Evolutionary conservation across 2,113 vertebrate genomes (phyloP).

Genomic region (Anthoscopus minutus): DNA sequence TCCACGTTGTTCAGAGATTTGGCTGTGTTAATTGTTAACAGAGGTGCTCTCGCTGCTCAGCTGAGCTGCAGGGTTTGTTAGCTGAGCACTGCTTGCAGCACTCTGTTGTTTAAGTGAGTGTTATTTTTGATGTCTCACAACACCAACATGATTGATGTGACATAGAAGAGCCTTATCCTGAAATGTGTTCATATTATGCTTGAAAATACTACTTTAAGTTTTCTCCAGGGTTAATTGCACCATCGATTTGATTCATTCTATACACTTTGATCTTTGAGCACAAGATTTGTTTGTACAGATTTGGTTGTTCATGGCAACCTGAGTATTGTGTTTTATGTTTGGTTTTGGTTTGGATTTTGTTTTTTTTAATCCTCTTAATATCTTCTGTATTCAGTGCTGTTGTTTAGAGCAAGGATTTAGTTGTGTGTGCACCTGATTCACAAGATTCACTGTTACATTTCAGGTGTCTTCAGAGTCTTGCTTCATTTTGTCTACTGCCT

Average conservation of each 20-base stretch:
- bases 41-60: not conserved
- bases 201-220: not conserved
- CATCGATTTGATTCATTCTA: not conserved
- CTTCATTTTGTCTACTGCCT: not conserved
- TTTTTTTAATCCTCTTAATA: not conserved
- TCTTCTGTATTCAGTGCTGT: not conserved
- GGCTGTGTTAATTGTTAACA: not conserved
- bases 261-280: not conserved
- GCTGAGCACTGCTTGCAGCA: not conserved
- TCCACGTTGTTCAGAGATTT: not conserved
- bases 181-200: not conserved
- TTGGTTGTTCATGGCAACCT: not conserved
- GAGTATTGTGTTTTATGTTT: not conserved
- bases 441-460: not conserved
- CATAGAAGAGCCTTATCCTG: not conserved
- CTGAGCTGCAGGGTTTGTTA: not conserved
- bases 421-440: not conserved
- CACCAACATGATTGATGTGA: fast-evolving
- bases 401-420: not conserved
- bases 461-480: not conserved
- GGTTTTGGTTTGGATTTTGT: not conserved
- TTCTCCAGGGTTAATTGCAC: not conserved
- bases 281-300: not conserved
- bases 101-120: not conserved
- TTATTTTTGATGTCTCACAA: not conserved